Evolutionary conservation across 2,113 vertebrate genomes (phyloP).

Genomic region (Blennius ocellaris): DNA sequence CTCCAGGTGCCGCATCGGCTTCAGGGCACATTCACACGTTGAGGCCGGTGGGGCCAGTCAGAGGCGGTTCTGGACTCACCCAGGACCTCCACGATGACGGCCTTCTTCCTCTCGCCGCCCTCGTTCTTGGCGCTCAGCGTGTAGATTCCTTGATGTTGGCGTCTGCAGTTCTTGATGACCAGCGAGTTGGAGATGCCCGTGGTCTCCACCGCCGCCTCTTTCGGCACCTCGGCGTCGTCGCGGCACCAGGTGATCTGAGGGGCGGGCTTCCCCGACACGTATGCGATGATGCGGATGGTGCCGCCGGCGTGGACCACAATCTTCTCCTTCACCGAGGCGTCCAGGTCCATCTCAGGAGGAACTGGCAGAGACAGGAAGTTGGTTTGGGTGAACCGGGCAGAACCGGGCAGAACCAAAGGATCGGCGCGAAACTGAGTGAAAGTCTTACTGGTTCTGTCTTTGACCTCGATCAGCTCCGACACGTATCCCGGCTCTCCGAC

Average conservation of each 20-base stretch:
- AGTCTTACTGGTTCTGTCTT: constrained; percentile 94
- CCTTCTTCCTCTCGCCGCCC: constrained; percentile 95
- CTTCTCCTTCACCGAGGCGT: constrained; percentile 95
- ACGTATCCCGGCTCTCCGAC: constrained; percentile 93
- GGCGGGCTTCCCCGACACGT: constrained; percentile 95
- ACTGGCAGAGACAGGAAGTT: constrained; percentile 77
- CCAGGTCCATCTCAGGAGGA: constrained; percentile 93
- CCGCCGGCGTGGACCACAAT: constrained; percentile 97
- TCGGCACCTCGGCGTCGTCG: constrained; percentile 90
- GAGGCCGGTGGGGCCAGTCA: neutral
- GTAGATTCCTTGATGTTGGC: constrained; percentile 95
- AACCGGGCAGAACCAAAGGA: neutral
- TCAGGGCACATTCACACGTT: too few species aligned
- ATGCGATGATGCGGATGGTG: constrained; percentile 96
- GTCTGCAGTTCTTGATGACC: constrained; percentile 95
- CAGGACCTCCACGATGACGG: constrained; percentile 95
- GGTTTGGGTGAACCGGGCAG: neutral
- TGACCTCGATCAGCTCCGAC: constrained; percentile 93
- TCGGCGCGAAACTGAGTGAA: neutral
- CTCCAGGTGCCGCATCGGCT: too few species aligned
- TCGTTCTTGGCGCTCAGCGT: constrained; percentile 95
- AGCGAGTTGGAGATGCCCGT: constrained; percentile 96
- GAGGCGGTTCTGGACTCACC: constrained; percentile 81
- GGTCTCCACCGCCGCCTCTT: constrained; percentile 91
- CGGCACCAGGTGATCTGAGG: constrained; percentile 91